phyloP scores from a whole-genome alignment of 2,113 vertebrate species.

The Ranitomeya imitator region DNA sequence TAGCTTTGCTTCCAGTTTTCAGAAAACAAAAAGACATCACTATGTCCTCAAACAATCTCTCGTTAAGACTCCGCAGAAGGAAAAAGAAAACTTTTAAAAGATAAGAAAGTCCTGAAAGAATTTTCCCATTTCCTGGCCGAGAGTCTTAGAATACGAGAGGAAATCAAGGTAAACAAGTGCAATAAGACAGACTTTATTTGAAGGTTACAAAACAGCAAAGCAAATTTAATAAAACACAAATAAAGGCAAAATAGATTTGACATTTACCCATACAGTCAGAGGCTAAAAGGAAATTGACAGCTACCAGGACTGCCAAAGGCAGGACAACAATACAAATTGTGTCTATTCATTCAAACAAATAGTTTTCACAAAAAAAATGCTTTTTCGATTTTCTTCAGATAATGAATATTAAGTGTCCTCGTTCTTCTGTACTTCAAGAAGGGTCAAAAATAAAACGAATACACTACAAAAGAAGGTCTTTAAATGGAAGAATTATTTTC shows the following conservation, averaged over 20 bases:
- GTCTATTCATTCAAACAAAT: slow-evolving; percentile 31
- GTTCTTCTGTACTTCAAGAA: slow-evolving; percentile 21
- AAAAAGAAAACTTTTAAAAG: slow-evolving; percentile 63
- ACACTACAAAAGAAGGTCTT: background rate
- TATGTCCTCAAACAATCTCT: slow-evolving; percentile 64
- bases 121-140: slow-evolving; percentile 49
- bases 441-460: background rate
- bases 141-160: slow-evolving; percentile 38
- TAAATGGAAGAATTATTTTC: background rate
- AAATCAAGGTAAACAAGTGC: slow-evolving; percentile 48
- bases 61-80: slow-evolving; percentile 64
- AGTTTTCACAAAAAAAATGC: background rate
- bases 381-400: slow-evolving; percentile 27
- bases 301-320: slow-evolving; percentile 41
- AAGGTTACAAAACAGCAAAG: slow-evolving; percentile 40
- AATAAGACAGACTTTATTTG: slow-evolving; percentile 39
- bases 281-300: slow-evolving; percentile 44
- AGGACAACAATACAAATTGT: slow-evolving; percentile 27
- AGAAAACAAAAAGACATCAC: slow-evolving; percentile 68
- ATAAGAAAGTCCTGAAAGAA: slow-evolving; percentile 58
- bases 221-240: slow-evolving; percentile 45
- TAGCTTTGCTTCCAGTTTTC: slow-evolving; percentile 65
- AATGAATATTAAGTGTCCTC: slow-evolving; percentile 34
- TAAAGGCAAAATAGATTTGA: slow-evolving; percentile 34
- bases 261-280: slow-evolving; percentile 43